Evolutionary conservation across 2,113 vertebrate species (phyloP), one percentile per base, ranked within the genome.

Genomic region (Pseudopipra pipra): DNA sequence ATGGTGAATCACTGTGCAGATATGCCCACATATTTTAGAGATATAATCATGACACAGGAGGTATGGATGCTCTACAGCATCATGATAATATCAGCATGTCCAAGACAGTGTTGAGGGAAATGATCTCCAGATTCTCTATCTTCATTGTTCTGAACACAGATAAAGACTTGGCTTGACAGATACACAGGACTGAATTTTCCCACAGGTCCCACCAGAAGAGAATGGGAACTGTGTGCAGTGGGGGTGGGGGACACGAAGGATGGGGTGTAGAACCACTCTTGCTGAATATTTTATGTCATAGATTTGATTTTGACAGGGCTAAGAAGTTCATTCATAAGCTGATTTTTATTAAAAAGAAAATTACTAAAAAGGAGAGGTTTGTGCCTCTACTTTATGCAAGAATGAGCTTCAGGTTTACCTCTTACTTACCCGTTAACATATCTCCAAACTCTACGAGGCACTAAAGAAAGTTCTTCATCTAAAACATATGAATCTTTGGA

Each of bases 21-120:
- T 93, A 90, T 93, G 78, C 68, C 82, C 65, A 93, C 78, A 90
- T 94, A 95, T 92, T 97, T 95, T 82, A 80, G 79, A 8, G 9
- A 74, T 95, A 88, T 33, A 76, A 93, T 95, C 83, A 95, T 93
- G 79, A 92, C 58, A 86, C 19, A 86, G 73, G 68, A 91, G 51
- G 46, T 74, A 92, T 44, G 59, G 94, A 86, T 93, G 73, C 52
- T 96, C 93, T 90, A 72, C 85, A 94, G 70, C 52, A 51, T 51
- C 89, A 82, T 75, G 91, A 83, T 88, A 93, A 74, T 46, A 88
- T 78, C 65, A 91, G 16, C 44, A 83, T 77, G 68, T 80, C 75
- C 61, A 95, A 84, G 71, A 61, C 52, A 81, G 41, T 41, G 56
- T 90, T 74, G 61, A 65, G 43, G 76, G 65, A 94, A 97, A 94